Percentiles rank a stretch among this genome's conserved stretches.
These are phyloP conservation scores for Paracentrotus lividus DNA, from an alignment of 53 echinoderm and acorn worm genomes.

Conservation along the genomic window DNA sequence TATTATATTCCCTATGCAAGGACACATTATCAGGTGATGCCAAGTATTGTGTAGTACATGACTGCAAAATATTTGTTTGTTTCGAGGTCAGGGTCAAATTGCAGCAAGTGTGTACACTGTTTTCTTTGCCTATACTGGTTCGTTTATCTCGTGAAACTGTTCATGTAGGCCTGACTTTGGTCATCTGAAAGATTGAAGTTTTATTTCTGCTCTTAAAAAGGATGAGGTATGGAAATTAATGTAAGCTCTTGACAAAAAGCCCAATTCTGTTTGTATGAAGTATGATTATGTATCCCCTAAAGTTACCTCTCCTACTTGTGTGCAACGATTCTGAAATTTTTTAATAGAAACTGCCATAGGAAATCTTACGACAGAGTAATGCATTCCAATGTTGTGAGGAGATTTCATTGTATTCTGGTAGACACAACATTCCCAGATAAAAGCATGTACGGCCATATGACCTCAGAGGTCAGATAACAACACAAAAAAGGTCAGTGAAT, in stretches of 20 bases:
- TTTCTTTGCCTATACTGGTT: background rate
- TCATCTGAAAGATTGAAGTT: no score
- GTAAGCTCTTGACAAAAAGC: no score
- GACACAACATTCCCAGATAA: conserved; percentile 51
- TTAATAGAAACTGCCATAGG: background rate
- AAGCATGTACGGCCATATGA: background rate
- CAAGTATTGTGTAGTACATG: background rate
- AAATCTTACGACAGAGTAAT: background rate
- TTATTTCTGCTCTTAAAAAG: no score
- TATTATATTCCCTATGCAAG: background rate
- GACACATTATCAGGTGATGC: background rate
- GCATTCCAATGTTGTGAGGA: conserved; percentile 15
- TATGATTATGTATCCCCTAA: no score
- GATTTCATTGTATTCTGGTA: background rate
- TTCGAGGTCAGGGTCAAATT: background rate
- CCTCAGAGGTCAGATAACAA: conserved; percentile 30
- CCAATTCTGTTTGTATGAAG: no score
- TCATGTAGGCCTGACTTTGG: no score
- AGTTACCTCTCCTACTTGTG: no score
- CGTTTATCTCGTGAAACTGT: no score
- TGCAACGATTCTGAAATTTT: no score
- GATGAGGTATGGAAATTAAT: no score
- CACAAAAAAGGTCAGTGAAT: background rate
- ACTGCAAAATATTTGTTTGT: background rate
- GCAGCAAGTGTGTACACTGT: background rate